Conservation (phyloP, 2,113 vertebrate species). For the Microcebus jonahi region DNA sequence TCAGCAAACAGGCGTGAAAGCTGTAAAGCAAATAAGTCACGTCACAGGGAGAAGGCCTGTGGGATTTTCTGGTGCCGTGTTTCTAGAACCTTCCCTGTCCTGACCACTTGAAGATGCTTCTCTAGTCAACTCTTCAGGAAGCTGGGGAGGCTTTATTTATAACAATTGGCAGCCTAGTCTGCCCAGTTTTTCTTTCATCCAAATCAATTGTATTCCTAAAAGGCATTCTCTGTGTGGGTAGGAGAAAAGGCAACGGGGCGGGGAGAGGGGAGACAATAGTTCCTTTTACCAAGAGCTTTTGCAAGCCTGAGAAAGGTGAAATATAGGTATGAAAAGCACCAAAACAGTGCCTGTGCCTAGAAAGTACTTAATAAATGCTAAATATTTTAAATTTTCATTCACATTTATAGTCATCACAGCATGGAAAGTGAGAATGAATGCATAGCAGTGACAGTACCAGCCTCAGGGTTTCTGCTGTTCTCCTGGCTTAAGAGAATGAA, state of each 20-base stretch:
- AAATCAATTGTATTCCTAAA: conserved; percentile 34
- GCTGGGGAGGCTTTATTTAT: background rate
- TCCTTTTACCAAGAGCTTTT: conserved; percentile 33
- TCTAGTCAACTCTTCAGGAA: background rate
- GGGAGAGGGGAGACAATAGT: background rate
- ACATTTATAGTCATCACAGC: background rate
- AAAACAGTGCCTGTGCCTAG: background rate
- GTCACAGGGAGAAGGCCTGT: conserved; percentile 64
- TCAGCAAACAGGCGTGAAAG: conserved; percentile 73
- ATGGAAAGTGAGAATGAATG: background rate
- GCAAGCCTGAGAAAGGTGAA: conserved; percentile 2
- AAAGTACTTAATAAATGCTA: background rate
- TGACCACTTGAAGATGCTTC: conserved; percentile 22
- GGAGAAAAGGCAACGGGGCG: background rate
- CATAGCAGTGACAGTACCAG: background rate
- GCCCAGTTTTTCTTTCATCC: conserved; percentile 14
- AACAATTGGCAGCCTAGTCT: background rate
- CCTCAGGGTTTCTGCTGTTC: background rate
- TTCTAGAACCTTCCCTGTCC: conserved; percentile 52
- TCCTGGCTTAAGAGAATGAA: background rate
- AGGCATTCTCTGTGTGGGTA: conserved; percentile 38
- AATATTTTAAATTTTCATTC: background rate
- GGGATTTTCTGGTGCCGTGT: background rate
- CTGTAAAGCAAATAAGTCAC: conserved; percentile 73
- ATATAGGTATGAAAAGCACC: background rate